A percentile compares a stretch with the other conserved stretches of the same genome.
Conservation (phyloP, 2,888 invertebrate species). For the Morpho helenor region DNA sequence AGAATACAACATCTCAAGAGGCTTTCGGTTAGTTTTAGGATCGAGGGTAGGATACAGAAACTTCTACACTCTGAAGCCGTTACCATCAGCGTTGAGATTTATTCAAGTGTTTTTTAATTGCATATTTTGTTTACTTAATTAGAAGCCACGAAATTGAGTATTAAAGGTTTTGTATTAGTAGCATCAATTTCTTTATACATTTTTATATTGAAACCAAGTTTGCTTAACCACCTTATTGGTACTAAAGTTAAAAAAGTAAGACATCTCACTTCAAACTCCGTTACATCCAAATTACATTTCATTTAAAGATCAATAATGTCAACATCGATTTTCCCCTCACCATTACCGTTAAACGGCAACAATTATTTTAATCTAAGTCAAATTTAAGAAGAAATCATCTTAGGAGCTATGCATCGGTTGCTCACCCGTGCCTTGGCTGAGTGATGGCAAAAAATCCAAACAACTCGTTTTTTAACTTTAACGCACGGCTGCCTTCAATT, state of each 20-base stretch:
- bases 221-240: background rate
- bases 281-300: background rate
- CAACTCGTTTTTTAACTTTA: slow-evolving; percentile 48
- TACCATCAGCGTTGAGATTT: no score
- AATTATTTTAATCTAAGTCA: slow-evolving; percentile 25
- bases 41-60: no score
- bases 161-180: no score
- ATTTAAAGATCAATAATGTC: slow-evolving; percentile 12
- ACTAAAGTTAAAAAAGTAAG: background rate
- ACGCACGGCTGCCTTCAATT: slow-evolving; percentile 49
- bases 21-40: no score
- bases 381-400: slow-evolving; percentile 13
- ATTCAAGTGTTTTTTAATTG: no score
- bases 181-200: no score
- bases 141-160: no score
- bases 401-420: slow-evolving; percentile 16
- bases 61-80: no score
- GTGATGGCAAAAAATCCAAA: slow-evolving; percentile 36
- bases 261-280: background rate
- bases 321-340: slow-evolving; percentile 14
- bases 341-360: slow-evolving; percentile 20
- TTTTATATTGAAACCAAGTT: background rate
- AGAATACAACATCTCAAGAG: no score
- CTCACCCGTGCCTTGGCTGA: slow-evolving; percentile 28
- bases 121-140: no score